These are phyloP conservation scores for Neodiprion lecontei DNA, from an alignment of 1,140 invertebrate species.

Conservation along the genomic window DNA sequence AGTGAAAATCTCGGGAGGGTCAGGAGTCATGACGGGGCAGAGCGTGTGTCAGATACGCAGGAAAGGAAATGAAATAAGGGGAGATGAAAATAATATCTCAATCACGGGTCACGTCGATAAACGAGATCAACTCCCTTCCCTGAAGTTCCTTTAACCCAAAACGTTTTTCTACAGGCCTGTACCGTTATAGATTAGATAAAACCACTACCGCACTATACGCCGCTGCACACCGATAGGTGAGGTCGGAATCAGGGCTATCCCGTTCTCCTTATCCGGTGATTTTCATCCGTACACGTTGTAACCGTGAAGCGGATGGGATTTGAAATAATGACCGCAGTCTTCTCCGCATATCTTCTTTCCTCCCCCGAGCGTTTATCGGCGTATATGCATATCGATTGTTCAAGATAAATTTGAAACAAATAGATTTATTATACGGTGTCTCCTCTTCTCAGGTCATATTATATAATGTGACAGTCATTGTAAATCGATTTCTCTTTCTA, in stretches of 20 bases:
- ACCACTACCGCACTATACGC: not conserved
- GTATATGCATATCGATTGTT: not conserved
- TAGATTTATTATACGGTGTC: not conserved
- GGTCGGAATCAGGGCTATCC: not conserved
- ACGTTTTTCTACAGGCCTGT: not conserved
- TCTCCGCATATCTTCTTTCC: not conserved
- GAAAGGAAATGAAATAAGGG: not conserved
- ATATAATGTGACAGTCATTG: not conserved
- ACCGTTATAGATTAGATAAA: constrained; percentile 1
- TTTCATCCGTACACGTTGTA: not conserved
- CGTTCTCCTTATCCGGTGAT: not conserved
- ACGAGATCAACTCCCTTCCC: not conserved
- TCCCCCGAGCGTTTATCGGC: not conserved
- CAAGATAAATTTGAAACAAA: not conserved
- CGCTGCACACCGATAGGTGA: not conserved
- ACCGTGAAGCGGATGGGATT: no score
- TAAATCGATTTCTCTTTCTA: not conserved
- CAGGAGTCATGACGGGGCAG: no score
- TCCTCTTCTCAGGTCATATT: not conserved
- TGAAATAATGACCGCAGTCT: no score
- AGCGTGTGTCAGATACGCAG: no score
- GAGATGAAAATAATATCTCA: not conserved
- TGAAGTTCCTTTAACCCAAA: not conserved
- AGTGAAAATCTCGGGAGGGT: no score
- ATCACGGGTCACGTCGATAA: not conserved